These are phyloP conservation scores for Erebia aethiops DNA, from an alignment of 2,888 invertebrate species.

Conservation along the genomic window DNA sequence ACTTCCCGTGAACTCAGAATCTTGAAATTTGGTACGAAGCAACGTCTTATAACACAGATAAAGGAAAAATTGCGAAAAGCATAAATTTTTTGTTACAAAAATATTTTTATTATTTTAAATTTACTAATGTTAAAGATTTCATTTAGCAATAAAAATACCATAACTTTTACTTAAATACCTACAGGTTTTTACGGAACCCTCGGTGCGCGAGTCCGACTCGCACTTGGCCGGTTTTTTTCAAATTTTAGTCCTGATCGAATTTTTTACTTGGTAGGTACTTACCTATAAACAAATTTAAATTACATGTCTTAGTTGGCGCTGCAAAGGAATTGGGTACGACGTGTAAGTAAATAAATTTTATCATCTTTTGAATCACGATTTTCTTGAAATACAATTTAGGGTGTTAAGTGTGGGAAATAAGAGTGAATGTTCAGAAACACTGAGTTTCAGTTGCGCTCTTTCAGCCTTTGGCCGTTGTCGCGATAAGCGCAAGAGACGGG, in stretches of 20 bases:
- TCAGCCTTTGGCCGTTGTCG: conserved; percentile 48
- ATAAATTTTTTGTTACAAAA: too few species aligned
- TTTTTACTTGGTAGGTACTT: neutral
- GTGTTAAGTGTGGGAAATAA: conserved; percentile 29
- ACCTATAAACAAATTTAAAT: conserved; percentile 21
- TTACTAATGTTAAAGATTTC: too few species aligned
- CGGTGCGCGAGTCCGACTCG: too few species aligned
- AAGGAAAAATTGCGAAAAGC: too few species aligned
- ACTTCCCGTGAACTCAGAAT: too few species aligned
- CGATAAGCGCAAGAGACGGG: conserved; percentile 77
- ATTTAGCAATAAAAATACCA: too few species aligned
- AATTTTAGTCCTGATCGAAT: neutral
- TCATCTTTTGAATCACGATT: conserved; percentile 44
- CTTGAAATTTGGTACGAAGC: too few species aligned
- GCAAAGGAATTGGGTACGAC: conserved; percentile 50
- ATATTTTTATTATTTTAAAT: too few species aligned
- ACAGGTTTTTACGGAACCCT: too few species aligned
- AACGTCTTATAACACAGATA: too few species aligned
- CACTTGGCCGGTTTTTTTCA: too few species aligned
- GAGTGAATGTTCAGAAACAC: conserved; percentile 30
- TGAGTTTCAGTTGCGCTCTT: conserved; percentile 51
- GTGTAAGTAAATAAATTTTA: conserved; percentile 57
- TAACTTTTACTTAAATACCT: too few species aligned
- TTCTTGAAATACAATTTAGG: conserved; percentile 27
- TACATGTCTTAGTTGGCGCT: conserved; percentile 26